Evolutionary conservation across 1,140 invertebrate genomes (phyloP).

Genomic region (Heliothis virescens): DNA sequence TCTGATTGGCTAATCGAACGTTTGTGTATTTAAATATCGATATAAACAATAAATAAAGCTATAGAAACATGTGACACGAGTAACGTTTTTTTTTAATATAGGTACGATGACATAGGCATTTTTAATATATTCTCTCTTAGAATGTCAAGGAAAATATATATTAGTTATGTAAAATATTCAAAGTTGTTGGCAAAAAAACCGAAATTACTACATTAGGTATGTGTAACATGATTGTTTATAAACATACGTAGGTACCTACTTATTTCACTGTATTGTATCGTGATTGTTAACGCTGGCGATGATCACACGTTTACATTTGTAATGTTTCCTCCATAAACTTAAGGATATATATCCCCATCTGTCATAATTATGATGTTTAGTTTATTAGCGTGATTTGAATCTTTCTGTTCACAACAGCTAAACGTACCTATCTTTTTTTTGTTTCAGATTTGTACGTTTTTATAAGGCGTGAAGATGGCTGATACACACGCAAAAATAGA

Average conservation of each 20-base stretch:
- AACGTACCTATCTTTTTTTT: conserved; percentile 52
- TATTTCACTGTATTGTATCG: not conserved
- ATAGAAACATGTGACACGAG: not conserved
- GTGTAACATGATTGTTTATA: too few species aligned
- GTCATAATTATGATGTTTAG: not conserved
- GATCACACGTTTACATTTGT: not conserved
- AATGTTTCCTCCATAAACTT: not conserved
- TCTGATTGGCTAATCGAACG: too few species aligned
- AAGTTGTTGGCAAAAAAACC: not conserved
- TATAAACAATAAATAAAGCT: not conserved
- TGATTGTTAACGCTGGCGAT: not conserved
- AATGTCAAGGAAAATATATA: conserved; percentile 58
- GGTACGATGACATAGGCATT: conserved; percentile 24
- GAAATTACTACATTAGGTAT: too few species aligned
- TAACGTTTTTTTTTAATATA: not conserved
- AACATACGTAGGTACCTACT: not conserved
- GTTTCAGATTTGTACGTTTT: conserved; percentile 63
- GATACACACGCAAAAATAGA: conserved; percentile 72
- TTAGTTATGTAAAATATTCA: conserved; percentile 3
- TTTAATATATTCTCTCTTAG: conserved; percentile 41
- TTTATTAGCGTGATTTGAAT: not conserved
- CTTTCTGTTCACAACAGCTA: not conserved
- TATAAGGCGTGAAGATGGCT: conserved; percentile 63
- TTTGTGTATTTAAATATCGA: not conserved
- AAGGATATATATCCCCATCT: not conserved